Evolutionary conservation across 2,797 vertebrate species (phyloP), one percentile per base, ranked within the genome.

Genomic region (Ateles fusciceps): DNA sequence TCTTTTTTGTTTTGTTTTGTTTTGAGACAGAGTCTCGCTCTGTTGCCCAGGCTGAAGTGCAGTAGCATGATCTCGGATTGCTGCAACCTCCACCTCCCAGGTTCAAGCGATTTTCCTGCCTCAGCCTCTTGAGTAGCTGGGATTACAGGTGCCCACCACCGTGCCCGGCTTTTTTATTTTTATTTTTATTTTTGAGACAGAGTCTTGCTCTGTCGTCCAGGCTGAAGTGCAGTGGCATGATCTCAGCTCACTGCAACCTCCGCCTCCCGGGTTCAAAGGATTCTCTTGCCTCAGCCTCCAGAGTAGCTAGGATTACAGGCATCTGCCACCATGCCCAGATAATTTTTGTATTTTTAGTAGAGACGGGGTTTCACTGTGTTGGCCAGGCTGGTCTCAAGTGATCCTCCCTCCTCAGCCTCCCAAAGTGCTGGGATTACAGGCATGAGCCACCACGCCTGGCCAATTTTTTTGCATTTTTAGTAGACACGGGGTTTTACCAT

Each of bases 291-390:
- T 68, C 64, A 68, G 33, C 64, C 64, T n/a, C 64, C 8, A 33
- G 7, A n/a, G 33, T n/a, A 68, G 64, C 33, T n/a, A 17, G 33
- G 33, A 68, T 68, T 68, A 19, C 64, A 68, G 33, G 33, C 0
- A 0, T 0, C 7, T 0, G 64, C 33, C 30, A n/a, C 15, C 30
- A 68, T 33, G 7, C 61, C 28, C 7, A 1, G 7, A 33, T 68
- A 68, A 68, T n/a, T n/a, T 68, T 68, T 68, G 64, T 17, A n/a
- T 68, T 68, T 68, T 68, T 68, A n/a, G 64, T 68, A 68, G 64
- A 19, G 64, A 68, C 4, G 3, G 64, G 64, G 64, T 68, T 68
- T 68, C 17, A 68, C 33, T 33, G 19, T 68, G 64, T 68, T n/a
- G 33, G 64, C 64, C 1, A 33, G 64, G 15, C 15, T 68, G 33